Base-by-base conservation (phyloP, 2,113 vertebrate genomes). In the Ptyas mucosa region DNA sequence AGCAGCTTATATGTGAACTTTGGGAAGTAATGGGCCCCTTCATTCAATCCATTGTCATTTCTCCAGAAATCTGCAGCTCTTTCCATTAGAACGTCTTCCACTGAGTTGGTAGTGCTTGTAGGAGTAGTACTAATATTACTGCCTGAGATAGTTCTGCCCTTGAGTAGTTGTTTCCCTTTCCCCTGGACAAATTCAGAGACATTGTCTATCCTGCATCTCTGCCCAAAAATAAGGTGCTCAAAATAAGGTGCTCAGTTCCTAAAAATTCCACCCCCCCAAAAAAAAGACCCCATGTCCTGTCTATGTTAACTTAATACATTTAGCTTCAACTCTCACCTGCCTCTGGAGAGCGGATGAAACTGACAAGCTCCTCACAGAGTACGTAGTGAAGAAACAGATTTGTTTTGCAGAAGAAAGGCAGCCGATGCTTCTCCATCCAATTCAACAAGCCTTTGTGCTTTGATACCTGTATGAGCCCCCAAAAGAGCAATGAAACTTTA, bases 341-440 rank as follows among this genome's bases (percentile, higher is more conserved):
- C 96, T 97, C 97, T 93, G 93, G 61, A 61, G 97, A 98, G 14
- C 94, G 94, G 94, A 96, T 58, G 91, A 97, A 97, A 90, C 52
- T 94, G 95, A 97, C 92, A n/a, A 98, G 94, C 94, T 96, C 96
- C 89, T 97, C 96, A 90, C 97, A 98, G 92, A 98, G 97, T 94
- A 98, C 26, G 85, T 98, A 96, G 88, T 98, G 96, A 90, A 98
- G 96, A 94, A 97, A 98, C 92, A 98, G 55, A 94, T 97, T 97
- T 91, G 97, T 97, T 96, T 97, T 97, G 94, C 97, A 97, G 96
- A 98, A 98, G 95, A 97, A 96, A 94, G 97, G 97, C 92, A 98
- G 95, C 0, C 96, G 96, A 87, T 97, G 96, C 92, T 97, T 97
- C 91, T 95, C 96, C 95, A 98, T 34, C 98, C 97, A 98, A 23